Evolutionary conservation across 2,888 invertebrate genomes (phyloP), one percentile per base, ranked within the genome.

Genomic region (Agrochola circellaris): DNA sequence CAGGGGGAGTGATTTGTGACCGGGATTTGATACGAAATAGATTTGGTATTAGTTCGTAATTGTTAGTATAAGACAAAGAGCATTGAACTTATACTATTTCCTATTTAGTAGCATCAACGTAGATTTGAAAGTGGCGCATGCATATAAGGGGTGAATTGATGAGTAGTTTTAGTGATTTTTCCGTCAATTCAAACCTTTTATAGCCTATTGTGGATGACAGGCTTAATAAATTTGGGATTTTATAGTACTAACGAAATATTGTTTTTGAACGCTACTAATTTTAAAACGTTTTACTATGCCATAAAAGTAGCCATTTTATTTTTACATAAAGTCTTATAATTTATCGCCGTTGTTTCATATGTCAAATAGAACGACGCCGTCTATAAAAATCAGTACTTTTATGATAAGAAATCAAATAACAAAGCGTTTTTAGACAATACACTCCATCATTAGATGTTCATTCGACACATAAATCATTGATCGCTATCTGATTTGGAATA

Each of bases 271-370:
- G 84, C 86, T 82, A 92, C 91, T 92, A 92, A 93, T 93, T 94
- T 92, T 85, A 89, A 91, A 93, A 89, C 90, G 85, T 92, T 94
- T 93, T 93, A 94, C 87, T 91, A 86, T 91, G 91, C 92, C 86
- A 94, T 95, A 93, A 95, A 94, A 92, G 87, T 89, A 85, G 89
- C 84, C 90, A 90, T 93, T 94, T 93, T 92, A 93, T 93, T 93
- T 68, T 93, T 91, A 93, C 90, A 94, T 93, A 92, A 93, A 94
- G 89, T 90, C 89, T 92, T 91, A 87, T 87, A 94, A 94, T 95
- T 95, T 95, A 95, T 94, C 88, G 91, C 80, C 89, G 93, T 93
- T 94, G 93, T 94, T 94, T 93, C 91, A 90, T 91, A 88, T 91
- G 91, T 92, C 93, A 94, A 93, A 92, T 90, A 89, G 88, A 88